These are phyloP conservation scores for Zenarchopterus dispar DNA, from an alignment of 2,797 vertebrate genomes.

Conservation along the genomic window DNA sequence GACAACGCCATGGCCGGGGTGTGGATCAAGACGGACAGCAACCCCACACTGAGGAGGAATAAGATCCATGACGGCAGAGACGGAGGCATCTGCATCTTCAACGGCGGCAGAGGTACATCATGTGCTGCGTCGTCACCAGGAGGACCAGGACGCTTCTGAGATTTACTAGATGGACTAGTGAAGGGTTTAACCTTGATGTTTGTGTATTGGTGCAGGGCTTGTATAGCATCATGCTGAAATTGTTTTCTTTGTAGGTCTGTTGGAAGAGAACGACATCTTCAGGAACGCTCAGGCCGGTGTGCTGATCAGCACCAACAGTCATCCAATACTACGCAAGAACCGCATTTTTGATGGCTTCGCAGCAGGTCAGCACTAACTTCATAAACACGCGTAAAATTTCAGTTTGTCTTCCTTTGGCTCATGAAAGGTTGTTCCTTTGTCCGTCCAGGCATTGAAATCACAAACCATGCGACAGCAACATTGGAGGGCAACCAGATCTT, in stretches of 20 bases:
- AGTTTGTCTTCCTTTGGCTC: background rate
- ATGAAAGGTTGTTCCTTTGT: background rate
- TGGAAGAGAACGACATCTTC: constrained; percentile 99
- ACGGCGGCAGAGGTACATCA: constrained; percentile 93
- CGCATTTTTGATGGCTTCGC: constrained; percentile 92
- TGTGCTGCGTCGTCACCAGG: too few species aligned
- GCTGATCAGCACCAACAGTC: constrained; percentile 99
- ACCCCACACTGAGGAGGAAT: constrained; percentile 97
- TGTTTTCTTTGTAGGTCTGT: constrained; percentile 82
- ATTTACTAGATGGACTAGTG: too few species aligned
- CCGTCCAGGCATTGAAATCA: constrained; percentile 95
- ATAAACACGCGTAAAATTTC: background rate
- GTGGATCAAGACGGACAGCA: constrained; percentile 99
- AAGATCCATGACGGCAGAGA: constrained; percentile 99
- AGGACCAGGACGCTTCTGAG: too few species aligned
- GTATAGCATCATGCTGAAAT: background rate
- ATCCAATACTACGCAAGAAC: constrained; percentile 97
- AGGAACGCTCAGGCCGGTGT: constrained; percentile 98
- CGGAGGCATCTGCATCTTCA: constrained; percentile 99
- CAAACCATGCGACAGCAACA: constrained; percentile 98
- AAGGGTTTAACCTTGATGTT: too few species aligned
- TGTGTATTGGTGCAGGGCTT: background rate
- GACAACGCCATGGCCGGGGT: constrained; percentile 99
- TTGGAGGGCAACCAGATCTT: constrained; percentile 99
- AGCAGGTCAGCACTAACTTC: constrained; percentile 17